Evolutionary conservation across 2,797 vertebrate species (phyloP).

Genomic region (Phyllotis vaccarum): DNA sequence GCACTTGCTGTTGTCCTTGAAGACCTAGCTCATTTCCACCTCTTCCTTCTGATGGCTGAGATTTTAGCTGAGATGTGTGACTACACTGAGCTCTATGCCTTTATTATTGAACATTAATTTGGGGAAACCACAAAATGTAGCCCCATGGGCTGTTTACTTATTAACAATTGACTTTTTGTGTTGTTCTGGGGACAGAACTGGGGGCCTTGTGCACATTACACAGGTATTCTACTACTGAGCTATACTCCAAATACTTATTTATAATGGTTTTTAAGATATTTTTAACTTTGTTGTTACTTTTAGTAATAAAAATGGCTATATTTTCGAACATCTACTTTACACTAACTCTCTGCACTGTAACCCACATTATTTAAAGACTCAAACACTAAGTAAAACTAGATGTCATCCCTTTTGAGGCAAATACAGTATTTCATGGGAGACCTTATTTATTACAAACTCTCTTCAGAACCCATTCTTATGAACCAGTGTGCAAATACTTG

Average conservation of each 20-base stretch:
- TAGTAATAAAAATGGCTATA: conserved; percentile 38
- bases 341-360: not conserved
- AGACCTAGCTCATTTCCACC: not conserved
- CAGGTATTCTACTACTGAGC: not conserved
- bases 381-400: conserved; percentile 42
- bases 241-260: not conserved
- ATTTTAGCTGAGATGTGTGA: not conserved
- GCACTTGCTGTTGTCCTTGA: not conserved
- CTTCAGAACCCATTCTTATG: conserved; percentile 12
- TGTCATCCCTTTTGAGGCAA: not conserved
- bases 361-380: not conserved
- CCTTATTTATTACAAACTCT: not conserved
- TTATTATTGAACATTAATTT: not conserved
- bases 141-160: not conserved
- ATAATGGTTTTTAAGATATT: not conserved
- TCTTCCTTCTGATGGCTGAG: not conserved
- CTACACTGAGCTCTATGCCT: not conserved
- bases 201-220: not conserved
- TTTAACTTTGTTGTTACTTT: conserved; percentile 7
- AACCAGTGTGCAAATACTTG: not conserved
- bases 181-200: not conserved
- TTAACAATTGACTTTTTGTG: conserved; percentile 1
- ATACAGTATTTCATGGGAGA: not conserved
- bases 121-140: conserved; percentile 8
- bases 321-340: conserved; percentile 41